A percentile compares a stretch with the other conserved stretches of the same genome.
phyloP scores from a whole-genome alignment of 2,113 vertebrate species.

The Spheniscus mendiculus region DNA sequence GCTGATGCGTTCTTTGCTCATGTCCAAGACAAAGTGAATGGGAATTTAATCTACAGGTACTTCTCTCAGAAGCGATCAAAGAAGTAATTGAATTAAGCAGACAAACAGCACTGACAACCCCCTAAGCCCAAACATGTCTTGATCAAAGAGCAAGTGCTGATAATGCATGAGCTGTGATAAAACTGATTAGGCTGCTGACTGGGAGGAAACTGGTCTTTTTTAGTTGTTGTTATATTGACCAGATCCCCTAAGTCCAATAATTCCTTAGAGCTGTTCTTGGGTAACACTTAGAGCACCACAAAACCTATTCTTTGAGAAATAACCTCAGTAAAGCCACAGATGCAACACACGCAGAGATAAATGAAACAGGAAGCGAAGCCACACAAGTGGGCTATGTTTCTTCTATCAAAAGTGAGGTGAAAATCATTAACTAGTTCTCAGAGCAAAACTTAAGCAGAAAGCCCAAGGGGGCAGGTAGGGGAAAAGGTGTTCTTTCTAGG shows the following conservation, averaged over 20 bases:
- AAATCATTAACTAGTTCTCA: not conserved
- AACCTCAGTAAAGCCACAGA: not conserved
- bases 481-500: not conserved
- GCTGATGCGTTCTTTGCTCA: not conserved
- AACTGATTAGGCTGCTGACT: not conserved
- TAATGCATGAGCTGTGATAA: not conserved
- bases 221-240: not conserved
- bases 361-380: not conserved
- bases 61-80: constrained; percentile 1
- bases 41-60: not conserved
- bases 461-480: not conserved
- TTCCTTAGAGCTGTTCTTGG: not conserved
- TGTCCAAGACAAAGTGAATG: not conserved
- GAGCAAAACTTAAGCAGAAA: not conserved
- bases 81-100: constrained; percentile 28
- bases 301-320: not conserved
- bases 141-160: not conserved
- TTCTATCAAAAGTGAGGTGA: not conserved
- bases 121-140: not conserved
- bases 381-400: not conserved
- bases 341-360: not conserved
- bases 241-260: not conserved
- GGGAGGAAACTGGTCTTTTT: not conserved
- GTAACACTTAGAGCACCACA: not conserved
- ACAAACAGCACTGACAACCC: not conserved